phyloP scores from a whole-genome alignment of 2,888 invertebrate genomes.

The Chesias legatella region DNA sequence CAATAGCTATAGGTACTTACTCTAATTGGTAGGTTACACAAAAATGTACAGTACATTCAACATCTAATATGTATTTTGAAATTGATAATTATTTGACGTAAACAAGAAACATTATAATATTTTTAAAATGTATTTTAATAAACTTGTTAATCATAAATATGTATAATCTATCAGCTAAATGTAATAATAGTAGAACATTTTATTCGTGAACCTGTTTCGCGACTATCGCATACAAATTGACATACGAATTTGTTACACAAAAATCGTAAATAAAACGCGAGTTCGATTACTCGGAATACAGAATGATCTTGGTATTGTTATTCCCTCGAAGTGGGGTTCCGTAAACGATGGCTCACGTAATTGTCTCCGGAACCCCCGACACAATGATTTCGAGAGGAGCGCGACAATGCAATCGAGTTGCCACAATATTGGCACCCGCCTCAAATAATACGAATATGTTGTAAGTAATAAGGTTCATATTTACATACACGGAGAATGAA shows the following conservation, averaged over 20 bases:
- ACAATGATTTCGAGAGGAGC: conserved; percentile 26
- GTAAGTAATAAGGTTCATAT: conserved; percentile 53
- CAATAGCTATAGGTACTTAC: conserved; percentile 53
- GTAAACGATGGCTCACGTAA: conserved; percentile 24
- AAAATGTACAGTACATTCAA: conserved; percentile 62
- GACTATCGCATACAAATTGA: conserved; percentile 51
- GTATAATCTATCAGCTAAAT: conserved; percentile 38
- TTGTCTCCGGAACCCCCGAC: conserved; percentile 28
- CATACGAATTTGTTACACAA: conserved; percentile 28
- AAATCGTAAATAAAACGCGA: conserved; percentile 33
- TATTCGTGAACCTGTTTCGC: conserved; percentile 42
- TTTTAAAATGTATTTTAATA: conserved; percentile 36
- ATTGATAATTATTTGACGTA: conserved; percentile 46
- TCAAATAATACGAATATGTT: conserved; percentile 47
- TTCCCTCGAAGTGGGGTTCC: conserved; percentile 28
- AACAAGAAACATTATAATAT: conserved; percentile 44
- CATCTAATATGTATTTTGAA: conserved; percentile 40
- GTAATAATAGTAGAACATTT: conserved; percentile 41
- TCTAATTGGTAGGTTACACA: conserved; percentile 64
- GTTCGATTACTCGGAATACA: conserved; percentile 35
- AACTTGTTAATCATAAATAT: conserved; percentile 37
- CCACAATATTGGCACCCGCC: conserved; percentile 49
- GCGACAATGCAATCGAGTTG: conserved; percentile 36
- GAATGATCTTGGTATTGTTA: conserved; percentile 37
- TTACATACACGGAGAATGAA: conserved; percentile 59